A percentile compares a stretch with the other conserved stretches of the same genome.
Evolutionary conservation across 2,113 vertebrate genomes (phyloP).

Genomic region (Uria lomvia): DNA sequence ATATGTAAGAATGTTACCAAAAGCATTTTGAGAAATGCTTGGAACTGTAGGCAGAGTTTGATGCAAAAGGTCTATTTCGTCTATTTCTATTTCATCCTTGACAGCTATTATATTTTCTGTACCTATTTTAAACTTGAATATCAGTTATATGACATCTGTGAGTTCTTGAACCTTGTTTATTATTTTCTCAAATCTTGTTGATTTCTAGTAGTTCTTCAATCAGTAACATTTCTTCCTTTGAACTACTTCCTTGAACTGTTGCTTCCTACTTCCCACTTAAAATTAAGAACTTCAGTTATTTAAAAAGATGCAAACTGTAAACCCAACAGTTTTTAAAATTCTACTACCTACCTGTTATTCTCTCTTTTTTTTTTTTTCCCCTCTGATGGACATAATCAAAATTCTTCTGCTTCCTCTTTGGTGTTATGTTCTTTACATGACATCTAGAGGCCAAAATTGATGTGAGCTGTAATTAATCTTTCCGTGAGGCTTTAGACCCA

Average conservation of each 20-base stretch:
- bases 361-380: background rate
- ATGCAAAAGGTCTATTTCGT: background rate
- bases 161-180: background rate
- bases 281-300: background rate
- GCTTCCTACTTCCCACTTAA: background rate
- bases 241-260: background rate
- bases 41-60: background rate
- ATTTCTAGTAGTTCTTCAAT: constrained; percentile 25
- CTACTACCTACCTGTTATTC: background rate
- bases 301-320: background rate
- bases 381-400: constrained; percentile 55
- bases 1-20: background rate
- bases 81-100: background rate
- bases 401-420: constrained; percentile 60
- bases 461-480: constrained; percentile 75
- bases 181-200: constrained; percentile 18
- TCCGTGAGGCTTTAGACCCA: constrained; percentile 50
- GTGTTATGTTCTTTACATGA: constrained; percentile 71
- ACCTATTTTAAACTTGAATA: background rate
- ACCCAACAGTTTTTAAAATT: background rate
- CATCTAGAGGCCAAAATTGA: constrained; percentile 76
- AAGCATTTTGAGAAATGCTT: background rate
- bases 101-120: background rate
- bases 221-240: background rate
- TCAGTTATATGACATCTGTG: background rate